These are phyloP conservation scores for Acanthosoma haemorrhoidale DNA, from an alignment of 2,888 invertebrate species.

Conservation along the genomic window DNA sequence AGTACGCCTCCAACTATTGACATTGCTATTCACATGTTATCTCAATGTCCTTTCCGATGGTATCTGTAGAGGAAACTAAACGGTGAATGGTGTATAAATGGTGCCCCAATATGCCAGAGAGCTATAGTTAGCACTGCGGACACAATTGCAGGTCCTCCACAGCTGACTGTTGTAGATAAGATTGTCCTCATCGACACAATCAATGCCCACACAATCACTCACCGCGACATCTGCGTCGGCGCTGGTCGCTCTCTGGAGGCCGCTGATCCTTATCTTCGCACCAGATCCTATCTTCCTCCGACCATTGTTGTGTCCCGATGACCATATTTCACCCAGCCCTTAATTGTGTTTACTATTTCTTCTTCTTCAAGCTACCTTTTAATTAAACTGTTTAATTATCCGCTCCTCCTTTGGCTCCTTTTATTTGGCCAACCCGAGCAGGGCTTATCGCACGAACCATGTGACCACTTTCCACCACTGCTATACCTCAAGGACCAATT, in stretches of 20 bases:
- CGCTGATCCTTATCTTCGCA: background rate
- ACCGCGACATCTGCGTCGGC: background rate
- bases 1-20: too few species aligned
- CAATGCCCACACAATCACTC: background rate
- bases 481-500: too few species aligned
- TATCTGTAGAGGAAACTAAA: too few species aligned
- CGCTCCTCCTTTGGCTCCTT: background rate
- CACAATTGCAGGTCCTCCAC: background rate
- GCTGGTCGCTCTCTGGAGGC: background rate
- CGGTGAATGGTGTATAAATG: too few species aligned
- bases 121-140: too few species aligned
- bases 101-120: too few species aligned
- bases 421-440: background rate
- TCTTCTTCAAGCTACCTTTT: slow-evolving; percentile 9
- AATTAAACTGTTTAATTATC: slow-evolving; percentile 10
- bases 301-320: background rate
- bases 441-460: background rate
- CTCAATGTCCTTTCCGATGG: too few species aligned
- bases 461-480: too few species aligned
- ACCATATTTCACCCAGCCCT: slow-evolving; percentile 8
- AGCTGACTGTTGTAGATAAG: background rate
- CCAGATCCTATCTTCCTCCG: background rate
- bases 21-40: too few species aligned
- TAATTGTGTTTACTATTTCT: slow-evolving; percentile 28
- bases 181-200: background rate